Evolutionary conservation across 1,140 invertebrate genomes (phyloP), one percentile per base, ranked within the genome.

Genomic region (Bombus superbus): DNA sequence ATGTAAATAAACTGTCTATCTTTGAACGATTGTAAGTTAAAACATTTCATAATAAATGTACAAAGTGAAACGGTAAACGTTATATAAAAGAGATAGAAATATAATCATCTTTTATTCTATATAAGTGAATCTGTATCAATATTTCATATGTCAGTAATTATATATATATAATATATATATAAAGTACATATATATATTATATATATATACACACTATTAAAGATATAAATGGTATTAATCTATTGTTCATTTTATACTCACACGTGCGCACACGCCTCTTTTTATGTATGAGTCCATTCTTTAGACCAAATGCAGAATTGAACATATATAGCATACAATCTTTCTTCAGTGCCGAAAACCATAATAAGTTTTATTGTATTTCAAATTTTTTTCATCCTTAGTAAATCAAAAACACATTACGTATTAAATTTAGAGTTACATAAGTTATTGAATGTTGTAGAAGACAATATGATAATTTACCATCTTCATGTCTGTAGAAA

Each of bases 11-110:
- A 80, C n/a, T 73, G 53, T 11, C 28, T 74, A 81, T 5, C 35
- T 85, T 3, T 68, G 59, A 81, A 85, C 22, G 74, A 72, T 86
- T 86, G 64, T 86, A 77, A 86, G 53, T 53, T 42, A 64, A 1
- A 4, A 32, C 28, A 73, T 59, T 59, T 71, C 53, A 53, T 59
- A 53, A 40, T 11, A 72, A 35, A 35, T 72, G 22, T n/a, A 71
- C 1, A 3, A 69, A 22, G 2, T 44, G 3, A 25, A 69, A 40
- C 40, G n/a, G 40, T 42, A 35, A 53, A 28, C 1, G 13, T 22
- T 18, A 1, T 10, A 53, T 53, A 5, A 42, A 66, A 22, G 3
- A 69, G 11, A 38, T 18, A 64, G 11, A 32, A 69, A 40, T 28
- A 71, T 18, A 53, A 38, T 38, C 38, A 57, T 28, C 28, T 22